A percentile compares a stretch with the other conserved stretches of the same genome.
Evolutionary conservation across 1,140 invertebrate genomes (phyloP).

Genomic region (Metopolophium dirhodum): DNA sequence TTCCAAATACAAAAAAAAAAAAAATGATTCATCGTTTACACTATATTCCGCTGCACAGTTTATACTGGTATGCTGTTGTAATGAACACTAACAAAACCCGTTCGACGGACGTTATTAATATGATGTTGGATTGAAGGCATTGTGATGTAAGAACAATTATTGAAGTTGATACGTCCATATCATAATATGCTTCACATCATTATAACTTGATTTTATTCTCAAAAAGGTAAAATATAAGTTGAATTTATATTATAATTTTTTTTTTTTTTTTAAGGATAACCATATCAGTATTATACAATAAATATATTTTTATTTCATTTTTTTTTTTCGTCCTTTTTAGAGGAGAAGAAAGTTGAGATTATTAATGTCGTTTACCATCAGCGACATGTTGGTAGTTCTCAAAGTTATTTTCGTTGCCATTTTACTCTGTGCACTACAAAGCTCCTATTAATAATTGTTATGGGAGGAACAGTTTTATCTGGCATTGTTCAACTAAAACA

Average conservation of each 20-base stretch:
- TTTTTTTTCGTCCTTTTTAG: background rate
- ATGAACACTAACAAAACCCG: background rate
- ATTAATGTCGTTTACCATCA: constrained; percentile 1
- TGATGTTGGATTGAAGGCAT: background rate
- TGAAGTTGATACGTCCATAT: background rate
- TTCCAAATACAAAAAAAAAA: background rate
- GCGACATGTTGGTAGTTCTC: background rate
- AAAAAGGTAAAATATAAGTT: background rate
- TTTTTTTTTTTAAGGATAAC: background rate
- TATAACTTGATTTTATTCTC: background rate
- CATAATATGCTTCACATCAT: background rate
- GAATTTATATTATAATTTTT: background rate
- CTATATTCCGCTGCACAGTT: background rate
- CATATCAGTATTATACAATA: background rate
- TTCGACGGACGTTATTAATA: background rate
- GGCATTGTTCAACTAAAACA: constrained; percentile 1
- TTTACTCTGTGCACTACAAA: background rate
- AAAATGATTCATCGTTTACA: background rate
- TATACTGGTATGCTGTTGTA: background rate
- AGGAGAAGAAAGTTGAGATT: background rate
- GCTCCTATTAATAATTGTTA: constrained; percentile 8
- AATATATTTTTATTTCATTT: background rate
- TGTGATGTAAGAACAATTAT: background rate
- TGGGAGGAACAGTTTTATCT: background rate
- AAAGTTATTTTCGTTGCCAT: background rate